phyloP scores from a whole-genome alignment of 2,113 vertebrate species.

The Forbesichthys papilliferus region DNA sequence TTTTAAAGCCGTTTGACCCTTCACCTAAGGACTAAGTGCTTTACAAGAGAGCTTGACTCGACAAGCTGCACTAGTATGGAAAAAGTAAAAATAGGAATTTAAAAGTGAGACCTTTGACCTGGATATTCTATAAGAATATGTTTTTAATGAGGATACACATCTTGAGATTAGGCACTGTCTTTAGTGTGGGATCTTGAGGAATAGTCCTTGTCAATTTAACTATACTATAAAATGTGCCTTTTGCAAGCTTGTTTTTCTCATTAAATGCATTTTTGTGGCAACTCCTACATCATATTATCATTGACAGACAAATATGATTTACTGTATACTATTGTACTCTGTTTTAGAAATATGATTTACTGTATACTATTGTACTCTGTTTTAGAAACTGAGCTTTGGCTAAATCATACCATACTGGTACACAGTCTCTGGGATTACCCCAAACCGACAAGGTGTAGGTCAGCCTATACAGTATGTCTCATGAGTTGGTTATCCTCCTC shows the following conservation, averaged over 20 bases:
- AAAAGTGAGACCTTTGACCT: no score
- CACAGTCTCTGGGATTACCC: no score
- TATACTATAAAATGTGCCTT: no score
- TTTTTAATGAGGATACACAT: slow-evolving; percentile 31
- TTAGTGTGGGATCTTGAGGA: slow-evolving; percentile 35
- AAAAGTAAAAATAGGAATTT: background rate
- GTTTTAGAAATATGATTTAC: background rate
- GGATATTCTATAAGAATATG: background rate
- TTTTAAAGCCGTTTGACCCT: no score
- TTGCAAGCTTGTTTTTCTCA: slow-evolving; percentile 15
- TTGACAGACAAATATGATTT: slow-evolving; percentile 26
- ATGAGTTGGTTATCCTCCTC: slow-evolving; percentile 17
- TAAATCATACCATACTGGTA: background rate
- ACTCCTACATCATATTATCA: slow-evolving; percentile 10
- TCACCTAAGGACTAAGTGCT: no score
- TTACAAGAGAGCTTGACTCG: no score
- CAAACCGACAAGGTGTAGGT: slow-evolving; percentile 35
- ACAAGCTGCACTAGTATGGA: background rate
- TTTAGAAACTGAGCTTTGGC: background rate
- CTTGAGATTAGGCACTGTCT: background rate
- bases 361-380: background rate
- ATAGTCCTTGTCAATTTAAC: background rate
- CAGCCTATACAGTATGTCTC: background rate
- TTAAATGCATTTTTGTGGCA: slow-evolving; percentile 39
- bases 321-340: background rate